Conservation (phyloP, 2,888 invertebrate genomes). For the Xiphydria camelus region DNA sequence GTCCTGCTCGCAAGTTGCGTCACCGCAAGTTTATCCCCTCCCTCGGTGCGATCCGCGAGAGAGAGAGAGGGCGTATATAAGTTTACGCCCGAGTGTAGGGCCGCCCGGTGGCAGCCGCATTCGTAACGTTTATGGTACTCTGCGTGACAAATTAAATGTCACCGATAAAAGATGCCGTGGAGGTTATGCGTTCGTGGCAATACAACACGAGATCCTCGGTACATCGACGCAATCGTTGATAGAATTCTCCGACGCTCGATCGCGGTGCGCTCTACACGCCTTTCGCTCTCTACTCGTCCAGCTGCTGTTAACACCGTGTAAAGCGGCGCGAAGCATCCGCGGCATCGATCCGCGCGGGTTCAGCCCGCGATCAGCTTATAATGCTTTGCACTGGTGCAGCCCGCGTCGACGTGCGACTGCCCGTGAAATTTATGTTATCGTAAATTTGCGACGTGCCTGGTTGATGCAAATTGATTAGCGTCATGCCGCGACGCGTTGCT, state of each 20-base stretch:
- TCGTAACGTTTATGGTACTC: conserved; percentile 49
- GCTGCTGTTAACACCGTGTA: too few relatives aligned
- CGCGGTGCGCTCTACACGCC: too few relatives aligned
- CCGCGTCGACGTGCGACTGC: too few relatives aligned
- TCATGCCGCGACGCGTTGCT: too few relatives aligned
- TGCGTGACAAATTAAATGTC: conserved; percentile 52
- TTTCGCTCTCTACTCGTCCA: too few relatives aligned
- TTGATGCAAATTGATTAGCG: too few relatives aligned
- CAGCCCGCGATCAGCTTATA: too few relatives aligned
- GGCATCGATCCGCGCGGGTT: not conserved
- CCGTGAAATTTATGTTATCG: too few relatives aligned
- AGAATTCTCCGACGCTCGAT: too few relatives aligned
- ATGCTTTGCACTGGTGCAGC: too few relatives aligned
- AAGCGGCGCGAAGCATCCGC: not conserved
- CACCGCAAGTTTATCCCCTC: conserved; percentile 24
- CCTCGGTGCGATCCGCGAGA: not conserved
- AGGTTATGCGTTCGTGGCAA: conserved; percentile 34
- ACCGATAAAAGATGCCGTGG: conserved; percentile 48
- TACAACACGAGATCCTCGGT: not conserved
- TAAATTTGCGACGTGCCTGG: too few relatives aligned
- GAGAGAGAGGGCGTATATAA: not conserved
- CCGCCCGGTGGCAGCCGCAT: conserved; percentile 24
- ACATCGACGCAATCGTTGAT: too few relatives aligned
- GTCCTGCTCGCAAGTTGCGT: conserved; percentile 21
- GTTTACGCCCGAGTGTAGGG: not conserved